Conservation (phyloP, 2,113 vertebrate species). For the Panthera tigris region DNA sequence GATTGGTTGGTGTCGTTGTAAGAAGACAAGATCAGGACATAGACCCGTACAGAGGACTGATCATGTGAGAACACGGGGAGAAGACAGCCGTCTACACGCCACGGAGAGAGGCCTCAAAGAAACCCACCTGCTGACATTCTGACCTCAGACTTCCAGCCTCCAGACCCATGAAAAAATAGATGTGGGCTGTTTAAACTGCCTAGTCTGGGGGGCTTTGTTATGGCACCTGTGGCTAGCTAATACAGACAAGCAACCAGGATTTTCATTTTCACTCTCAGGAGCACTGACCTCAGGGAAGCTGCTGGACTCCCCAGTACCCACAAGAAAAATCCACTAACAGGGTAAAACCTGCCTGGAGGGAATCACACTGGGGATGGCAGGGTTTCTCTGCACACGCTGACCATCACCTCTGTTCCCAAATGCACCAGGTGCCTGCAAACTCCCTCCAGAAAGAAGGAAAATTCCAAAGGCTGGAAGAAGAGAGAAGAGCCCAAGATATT, state of each 20-base stretch:
- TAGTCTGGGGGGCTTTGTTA: rapidly evolving
- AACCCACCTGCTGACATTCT: rapidly evolving
- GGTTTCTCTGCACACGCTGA: background rate
- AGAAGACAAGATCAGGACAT: background rate
- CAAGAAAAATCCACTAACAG: background rate
- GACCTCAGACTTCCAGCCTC: too few relatives aligned
- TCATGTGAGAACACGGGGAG: background rate
- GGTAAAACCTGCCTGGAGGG: rapidly evolving
- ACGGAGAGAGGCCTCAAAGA: background rate
- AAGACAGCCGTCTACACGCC: rapidly evolving
- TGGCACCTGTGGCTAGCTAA: rapidly evolving
- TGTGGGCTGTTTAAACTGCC: background rate
- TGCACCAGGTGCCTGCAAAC: background rate
- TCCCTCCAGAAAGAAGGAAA: background rate
- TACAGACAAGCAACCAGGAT: background rate
- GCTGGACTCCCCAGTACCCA: background rate
- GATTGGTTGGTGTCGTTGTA: background rate
- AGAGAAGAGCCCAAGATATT: too few relatives aligned
- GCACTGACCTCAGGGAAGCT: background rate
- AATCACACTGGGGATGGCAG: rapidly evolving
- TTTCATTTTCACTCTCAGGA: background rate
- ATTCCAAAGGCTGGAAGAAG: background rate
- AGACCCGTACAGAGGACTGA: rapidly evolving
- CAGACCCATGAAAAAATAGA: background rate
- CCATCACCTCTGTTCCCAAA: background rate